Conservation (phyloP, 1,140 invertebrate species). For the Arion vulgaris region DNA sequence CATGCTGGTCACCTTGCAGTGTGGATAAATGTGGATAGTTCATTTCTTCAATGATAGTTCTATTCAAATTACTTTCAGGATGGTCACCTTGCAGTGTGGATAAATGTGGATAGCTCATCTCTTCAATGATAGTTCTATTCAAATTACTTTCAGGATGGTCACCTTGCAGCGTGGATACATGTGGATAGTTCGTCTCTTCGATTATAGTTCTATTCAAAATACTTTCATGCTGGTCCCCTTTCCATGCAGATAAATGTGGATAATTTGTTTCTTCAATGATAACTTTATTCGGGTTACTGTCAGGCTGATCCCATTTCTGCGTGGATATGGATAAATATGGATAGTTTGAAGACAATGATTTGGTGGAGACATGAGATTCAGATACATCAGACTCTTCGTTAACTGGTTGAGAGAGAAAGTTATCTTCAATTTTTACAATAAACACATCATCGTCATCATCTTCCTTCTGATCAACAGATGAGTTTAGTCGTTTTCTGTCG, state of each 20-base stretch:
- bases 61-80: background rate
- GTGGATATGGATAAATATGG: background rate
- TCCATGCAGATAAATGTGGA: too few relatives aligned
- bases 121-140: background rate
- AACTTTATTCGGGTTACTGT: background rate
- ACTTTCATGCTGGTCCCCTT: background rate
- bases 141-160: background rate
- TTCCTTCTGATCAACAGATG: background rate
- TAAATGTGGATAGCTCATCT: background rate
- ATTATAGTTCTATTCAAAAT: background rate
- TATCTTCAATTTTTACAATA: slow-evolving; percentile 27
- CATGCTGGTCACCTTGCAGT: background rate
- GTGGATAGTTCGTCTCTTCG: background rate
- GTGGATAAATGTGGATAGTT: background rate
- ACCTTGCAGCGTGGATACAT: background rate
- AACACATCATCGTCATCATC: slow-evolving; percentile 25
- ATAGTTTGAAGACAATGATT: background rate
- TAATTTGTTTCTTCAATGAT: background rate
- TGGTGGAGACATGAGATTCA: background rate
- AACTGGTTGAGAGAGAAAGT: background rate
- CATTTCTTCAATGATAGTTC: background rate
- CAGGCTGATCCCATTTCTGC: background rate
- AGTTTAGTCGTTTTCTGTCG: slow-evolving; percentile 11
- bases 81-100: background rate
- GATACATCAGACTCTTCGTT: background rate